These are phyloP conservation scores for Encarsia formosa DNA, from an alignment of 2,888 invertebrate species.

Conservation along the genomic window DNA sequence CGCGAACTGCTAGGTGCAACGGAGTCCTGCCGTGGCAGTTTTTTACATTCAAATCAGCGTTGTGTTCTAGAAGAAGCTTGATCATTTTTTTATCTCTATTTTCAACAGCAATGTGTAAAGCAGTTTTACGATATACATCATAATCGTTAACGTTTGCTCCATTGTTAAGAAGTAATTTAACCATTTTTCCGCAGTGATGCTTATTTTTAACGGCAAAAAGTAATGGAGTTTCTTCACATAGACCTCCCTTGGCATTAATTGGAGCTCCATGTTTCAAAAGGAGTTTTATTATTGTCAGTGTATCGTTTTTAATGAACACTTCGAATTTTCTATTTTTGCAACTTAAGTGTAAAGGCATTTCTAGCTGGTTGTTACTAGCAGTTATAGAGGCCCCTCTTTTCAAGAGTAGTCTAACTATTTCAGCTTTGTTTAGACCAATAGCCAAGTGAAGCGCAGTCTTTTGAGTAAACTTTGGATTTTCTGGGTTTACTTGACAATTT, in stretches of 20 bases:
- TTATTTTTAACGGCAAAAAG: constrained; percentile 19
- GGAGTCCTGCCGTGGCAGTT: constrained; percentile 20
- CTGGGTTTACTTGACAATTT: constrained; percentile 22
- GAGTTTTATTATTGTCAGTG: constrained; percentile 16
- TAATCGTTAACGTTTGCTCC: constrained; percentile 21
- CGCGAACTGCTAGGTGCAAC: constrained; percentile 14
- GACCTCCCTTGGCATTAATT: constrained; percentile 18
- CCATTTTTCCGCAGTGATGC: constrained; percentile 17
- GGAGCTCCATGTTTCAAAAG: constrained; percentile 20
- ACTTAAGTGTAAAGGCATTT: constrained; percentile 19
- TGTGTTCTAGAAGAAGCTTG: constrained; percentile 18
- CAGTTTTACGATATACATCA: constrained; percentile 21
- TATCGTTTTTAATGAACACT: constrained; percentile 9
- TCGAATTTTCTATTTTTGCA: constrained; percentile 17
- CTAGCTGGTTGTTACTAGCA: constrained; percentile 13
- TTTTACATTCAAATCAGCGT: constrained; percentile 19
- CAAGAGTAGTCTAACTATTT: constrained; percentile 18
- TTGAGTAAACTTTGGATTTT: constrained; percentile 14
- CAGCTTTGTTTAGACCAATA: constrained; percentile 13
- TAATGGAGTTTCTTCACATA: constrained; percentile 20
- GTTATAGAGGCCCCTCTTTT: constrained; percentile 16
- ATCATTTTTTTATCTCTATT: constrained; percentile 18
- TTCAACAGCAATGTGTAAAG: constrained; percentile 21
- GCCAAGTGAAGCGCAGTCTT: constrained; percentile 20
- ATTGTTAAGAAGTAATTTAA: constrained; percentile 16